A percentile compares a stretch with the other conserved stretches of the same genome.
Evolutionary conservation across 2,113 vertebrate genomes (phyloP).

Genomic region (Cettia cetti): DNA sequence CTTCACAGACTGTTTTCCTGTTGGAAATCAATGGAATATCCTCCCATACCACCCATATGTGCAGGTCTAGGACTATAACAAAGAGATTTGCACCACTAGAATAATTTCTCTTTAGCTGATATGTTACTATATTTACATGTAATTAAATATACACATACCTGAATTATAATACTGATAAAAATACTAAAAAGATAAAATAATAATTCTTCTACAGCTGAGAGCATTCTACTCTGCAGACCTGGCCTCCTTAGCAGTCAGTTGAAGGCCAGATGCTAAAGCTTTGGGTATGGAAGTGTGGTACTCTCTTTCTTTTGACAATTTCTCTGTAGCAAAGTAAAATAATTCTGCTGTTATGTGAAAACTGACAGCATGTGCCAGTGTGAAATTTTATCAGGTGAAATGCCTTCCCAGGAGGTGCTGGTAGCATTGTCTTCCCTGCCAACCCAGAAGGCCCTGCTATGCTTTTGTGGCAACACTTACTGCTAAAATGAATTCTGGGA

Average conservation of each 20-base stretch:
- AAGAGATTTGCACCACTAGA: not conserved
- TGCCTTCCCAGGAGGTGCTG: not conserved
- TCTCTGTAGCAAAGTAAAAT: not conserved
- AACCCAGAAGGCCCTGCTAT: not conserved
- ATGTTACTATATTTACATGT: not conserved
- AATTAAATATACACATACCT: not conserved
- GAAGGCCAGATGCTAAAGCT: not conserved
- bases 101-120: not conserved
- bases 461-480: not conserved
- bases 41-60: not conserved
- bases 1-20: not conserved
- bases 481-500: not conserved
- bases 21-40: not conserved
- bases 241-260: not conserved
- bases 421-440: not conserved
- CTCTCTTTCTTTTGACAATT: not conserved
- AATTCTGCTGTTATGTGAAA: not conserved
- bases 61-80: not conserved
- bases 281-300: not conserved
- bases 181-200: not conserved
- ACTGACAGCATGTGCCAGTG: not conserved
- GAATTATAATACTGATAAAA: not conserved
- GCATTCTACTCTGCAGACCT: not conserved
- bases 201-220: not conserved
- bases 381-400: not conserved